phyloP scores from a whole-genome alignment of 2,113 vertebrate species.

The Mesoclemmys tuberculata region DNA sequence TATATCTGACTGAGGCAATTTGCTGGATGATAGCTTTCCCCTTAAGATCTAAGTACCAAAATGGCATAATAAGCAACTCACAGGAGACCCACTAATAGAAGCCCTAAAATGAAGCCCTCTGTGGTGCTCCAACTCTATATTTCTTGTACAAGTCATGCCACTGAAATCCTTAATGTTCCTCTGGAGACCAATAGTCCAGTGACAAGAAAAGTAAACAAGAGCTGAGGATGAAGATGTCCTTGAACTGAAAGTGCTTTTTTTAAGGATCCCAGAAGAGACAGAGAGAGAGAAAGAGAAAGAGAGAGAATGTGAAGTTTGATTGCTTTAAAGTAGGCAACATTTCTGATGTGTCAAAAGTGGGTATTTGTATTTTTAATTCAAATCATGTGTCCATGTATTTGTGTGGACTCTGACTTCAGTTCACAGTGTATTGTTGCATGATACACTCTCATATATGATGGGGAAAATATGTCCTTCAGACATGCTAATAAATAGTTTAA shows the following conservation, averaged over 20 bases:
- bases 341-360: constrained; percentile 17
- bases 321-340: constrained; percentile 47
- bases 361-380: neutral
- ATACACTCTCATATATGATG: neutral
- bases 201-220: constrained; percentile 77
- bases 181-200: constrained; percentile 66
- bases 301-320: constrained; percentile 49
- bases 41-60: constrained; percentile 72
- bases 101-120: constrained; percentile 66
- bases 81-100: constrained; percentile 60
- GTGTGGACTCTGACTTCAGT: neutral
- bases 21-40: constrained; percentile 70
- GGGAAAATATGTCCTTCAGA: neutral
- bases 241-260: constrained; percentile 68
- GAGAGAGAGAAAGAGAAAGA: constrained; percentile 20
- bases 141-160: constrained; percentile 55
- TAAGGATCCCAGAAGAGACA: constrained; percentile 58
- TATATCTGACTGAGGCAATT: constrained; percentile 71
- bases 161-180: constrained; percentile 68
- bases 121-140: constrained; percentile 63
- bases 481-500: neutral
- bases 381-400: neutral
- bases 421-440: neutral
- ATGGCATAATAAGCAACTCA: constrained; percentile 61
- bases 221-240: constrained; percentile 71